A percentile compares a stretch with the other conserved stretches of the same genome.
Evolutionary conservation across 53 echinoderm and acorn worm species (phyloP).

Genomic region (Henricia sp.): DNA sequence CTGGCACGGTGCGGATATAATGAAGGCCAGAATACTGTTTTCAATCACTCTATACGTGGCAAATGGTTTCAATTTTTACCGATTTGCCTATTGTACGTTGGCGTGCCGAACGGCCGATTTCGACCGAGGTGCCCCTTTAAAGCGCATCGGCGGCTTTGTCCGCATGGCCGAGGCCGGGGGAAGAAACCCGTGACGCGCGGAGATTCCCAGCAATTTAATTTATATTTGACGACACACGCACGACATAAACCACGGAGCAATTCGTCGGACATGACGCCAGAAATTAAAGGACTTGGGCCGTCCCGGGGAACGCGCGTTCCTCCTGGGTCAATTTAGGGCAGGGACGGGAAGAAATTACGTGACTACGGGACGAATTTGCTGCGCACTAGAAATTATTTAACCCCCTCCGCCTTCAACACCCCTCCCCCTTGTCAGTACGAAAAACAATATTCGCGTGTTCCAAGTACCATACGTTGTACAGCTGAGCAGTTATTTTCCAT

Average conservation of each 20-base stretch:
- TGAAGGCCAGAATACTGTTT: too few relatives aligned
- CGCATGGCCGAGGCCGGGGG: constrained; percentile 22
- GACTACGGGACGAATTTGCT: background rate
- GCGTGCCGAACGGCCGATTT: too few relatives aligned
- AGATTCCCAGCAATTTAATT: constrained; percentile 62
- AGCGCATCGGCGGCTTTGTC: constrained; percentile 18
- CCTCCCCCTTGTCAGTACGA: too few relatives aligned
- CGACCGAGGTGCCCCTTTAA: constrained; percentile 51
- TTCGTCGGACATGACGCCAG: constrained; percentile 53
- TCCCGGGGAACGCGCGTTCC: background rate
- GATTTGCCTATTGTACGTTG: too few relatives aligned
- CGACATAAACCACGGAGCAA: constrained; percentile 56
- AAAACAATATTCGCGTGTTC: too few relatives aligned
- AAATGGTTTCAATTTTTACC: too few relatives aligned
- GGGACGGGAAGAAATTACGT: constrained; percentile 13
- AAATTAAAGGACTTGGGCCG: constrained; percentile 43
- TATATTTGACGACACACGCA: constrained; percentile 58
- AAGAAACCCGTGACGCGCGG: constrained; percentile 39
- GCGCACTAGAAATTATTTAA: background rate
- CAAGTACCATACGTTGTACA: too few relatives aligned
- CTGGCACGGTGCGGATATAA: too few relatives aligned
- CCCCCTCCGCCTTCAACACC: too few relatives aligned
- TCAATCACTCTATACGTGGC: too few relatives aligned
- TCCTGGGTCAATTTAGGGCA: constrained; percentile 30
- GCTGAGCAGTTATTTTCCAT: too few relatives aligned